Evolutionary conservation across 2,113 vertebrate species (phyloP), one percentile per base, ranked within the genome.

Genomic region (Monopterus albus): DNA sequence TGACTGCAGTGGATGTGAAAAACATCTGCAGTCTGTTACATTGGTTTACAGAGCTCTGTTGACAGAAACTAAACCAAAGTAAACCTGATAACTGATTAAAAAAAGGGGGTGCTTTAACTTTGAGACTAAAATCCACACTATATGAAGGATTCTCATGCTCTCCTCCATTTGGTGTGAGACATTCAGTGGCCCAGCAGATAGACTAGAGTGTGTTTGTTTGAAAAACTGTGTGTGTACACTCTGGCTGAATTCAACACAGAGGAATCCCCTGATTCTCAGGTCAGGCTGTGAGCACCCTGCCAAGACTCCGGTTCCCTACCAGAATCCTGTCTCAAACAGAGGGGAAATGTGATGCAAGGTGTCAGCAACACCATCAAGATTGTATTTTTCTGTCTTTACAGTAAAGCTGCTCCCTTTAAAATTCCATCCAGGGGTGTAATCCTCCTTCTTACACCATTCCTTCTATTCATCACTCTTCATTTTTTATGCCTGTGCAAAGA

Each of bases 331-430:
- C 82, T 88, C 82, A 75, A 80, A 82, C 79, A 65, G 71, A 70
- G 79, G 62, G 73, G 76, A 75, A 83, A 90, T 64, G 79, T 90
- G 91, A 92, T 88, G 91, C 89, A 92, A 93, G 82, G 69, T 84
- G 79, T 83, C 81, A 25, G 91, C 88, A 92, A 92, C 86, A 85
- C 60, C 72, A 84, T 87, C 79, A 84, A 88, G 81, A 87, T 82
- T 86, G 77, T 75, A 72, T 89, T 85, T 90, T 82, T 84, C 78
- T 78, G 71, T 82, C 81, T 88, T 88, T 90, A 90, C 87, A 81
- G 84, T 90, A 83, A 85, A 87, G 89, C 83, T 88, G 65, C 76
- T 88, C 72, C 76, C 79, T 91, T 79, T 72, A 78, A 79, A 86
- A 78, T 86, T 91, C 83, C 77, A 80, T 86, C 66, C 82, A 85